These are phyloP conservation scores for Chouioia cunea DNA, from an alignment of 2,888 invertebrate genomes.

Conservation along the genomic window DNA sequence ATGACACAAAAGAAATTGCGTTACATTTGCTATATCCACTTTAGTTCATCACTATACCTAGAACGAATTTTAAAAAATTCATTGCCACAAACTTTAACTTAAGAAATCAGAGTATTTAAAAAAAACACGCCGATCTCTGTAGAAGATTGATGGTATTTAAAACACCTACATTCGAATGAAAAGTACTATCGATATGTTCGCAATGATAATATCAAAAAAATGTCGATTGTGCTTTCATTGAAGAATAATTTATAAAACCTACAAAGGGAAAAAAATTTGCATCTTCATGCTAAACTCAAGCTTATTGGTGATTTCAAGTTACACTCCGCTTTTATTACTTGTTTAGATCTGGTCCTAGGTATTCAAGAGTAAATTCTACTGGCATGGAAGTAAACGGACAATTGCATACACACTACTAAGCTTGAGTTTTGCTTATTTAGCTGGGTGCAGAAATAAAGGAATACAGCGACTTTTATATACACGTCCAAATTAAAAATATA, in stretches of 20 bases:
- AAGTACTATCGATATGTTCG: constrained; percentile 27
- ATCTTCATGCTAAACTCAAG: constrained; percentile 10
- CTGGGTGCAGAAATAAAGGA: not conserved
- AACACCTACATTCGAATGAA: constrained; percentile 8
- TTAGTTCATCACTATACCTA: no score
- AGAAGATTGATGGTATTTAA: constrained; percentile 23
- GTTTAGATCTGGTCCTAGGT: not conserved
- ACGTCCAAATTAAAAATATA: constrained; percentile 43
- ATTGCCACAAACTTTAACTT: no score
- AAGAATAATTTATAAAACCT: constrained; percentile 34
- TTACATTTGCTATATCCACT: no score
- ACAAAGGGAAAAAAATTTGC: constrained; percentile 11
- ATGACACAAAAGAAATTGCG: no score
- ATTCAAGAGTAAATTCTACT: not conserved
- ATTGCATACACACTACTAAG: not conserved
- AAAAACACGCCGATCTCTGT: constrained; percentile 38
- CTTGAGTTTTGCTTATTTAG: constrained; percentile 16
- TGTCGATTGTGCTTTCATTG: constrained; percentile 24
- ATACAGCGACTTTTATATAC: constrained; percentile 40
- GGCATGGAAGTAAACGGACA: not conserved
- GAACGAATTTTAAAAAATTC: no score
- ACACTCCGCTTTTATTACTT: constrained; percentile 16
- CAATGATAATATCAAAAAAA: constrained; percentile 25
- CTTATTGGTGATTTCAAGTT: constrained; percentile 11
- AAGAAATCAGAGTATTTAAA: not conserved